A percentile compares a stretch with the other conserved stretches of the same genome.
phyloP scores from a whole-genome alignment of 2,113 vertebrate species.

The Sylvilagus bachmani region DNA sequence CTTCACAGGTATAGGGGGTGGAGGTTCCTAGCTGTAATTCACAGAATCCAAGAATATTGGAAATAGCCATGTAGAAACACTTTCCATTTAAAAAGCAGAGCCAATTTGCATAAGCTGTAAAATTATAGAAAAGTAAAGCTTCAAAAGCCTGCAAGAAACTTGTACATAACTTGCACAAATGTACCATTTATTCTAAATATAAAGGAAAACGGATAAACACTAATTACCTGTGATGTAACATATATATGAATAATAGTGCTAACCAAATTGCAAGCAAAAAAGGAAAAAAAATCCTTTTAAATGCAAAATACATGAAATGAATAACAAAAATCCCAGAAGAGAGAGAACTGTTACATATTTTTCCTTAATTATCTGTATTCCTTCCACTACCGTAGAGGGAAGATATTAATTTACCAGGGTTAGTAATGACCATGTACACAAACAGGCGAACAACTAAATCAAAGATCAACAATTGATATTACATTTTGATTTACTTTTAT shows the following conservation, averaged over 20 bases:
- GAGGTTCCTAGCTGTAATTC: neutral
- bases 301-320: conserved; percentile 6
- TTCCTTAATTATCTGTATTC: neutral
- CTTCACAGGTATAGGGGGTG: neutral
- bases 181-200: no score
- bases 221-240: neutral
- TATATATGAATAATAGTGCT: neutral
- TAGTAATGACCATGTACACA: neutral
- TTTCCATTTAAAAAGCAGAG: neutral
- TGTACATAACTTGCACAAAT: neutral
- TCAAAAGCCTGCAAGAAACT: neutral
- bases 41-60: neutral
- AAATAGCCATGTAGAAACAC: neutral
- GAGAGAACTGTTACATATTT: neutral
- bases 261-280: conserved; percentile 26
- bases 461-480: neutral
- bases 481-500: neutral
- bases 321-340: neutral
- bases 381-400: neutral
- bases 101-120: neutral
- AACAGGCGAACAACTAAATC: neutral
- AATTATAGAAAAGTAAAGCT: neutral
- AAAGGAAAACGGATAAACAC: neutral
- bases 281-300: conserved; percentile 16
- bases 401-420: neutral